These are phyloP conservation scores for Sceloporus undulatus DNA, from an alignment of 2,113 vertebrate genomes.

Conservation along the genomic window DNA sequence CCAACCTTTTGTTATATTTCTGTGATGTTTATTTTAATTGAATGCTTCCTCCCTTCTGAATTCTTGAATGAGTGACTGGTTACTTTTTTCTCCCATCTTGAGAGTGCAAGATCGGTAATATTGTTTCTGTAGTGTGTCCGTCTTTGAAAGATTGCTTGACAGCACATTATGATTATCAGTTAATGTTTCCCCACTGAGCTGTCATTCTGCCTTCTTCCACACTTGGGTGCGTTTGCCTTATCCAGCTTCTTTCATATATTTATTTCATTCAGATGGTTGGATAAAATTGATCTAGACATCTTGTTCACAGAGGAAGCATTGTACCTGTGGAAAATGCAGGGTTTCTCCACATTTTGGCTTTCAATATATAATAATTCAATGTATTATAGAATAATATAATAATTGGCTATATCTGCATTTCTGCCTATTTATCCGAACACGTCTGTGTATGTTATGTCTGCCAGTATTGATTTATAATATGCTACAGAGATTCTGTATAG, in stretches of 20 bases:
- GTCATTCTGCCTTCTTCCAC: constrained; percentile 18
- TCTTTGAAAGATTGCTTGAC: constrained; percentile 9
- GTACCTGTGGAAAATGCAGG: background rate
- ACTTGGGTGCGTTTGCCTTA: constrained; percentile 7
- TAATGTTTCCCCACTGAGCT: constrained; percentile 17
- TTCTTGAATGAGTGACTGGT: background rate
- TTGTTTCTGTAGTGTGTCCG: background rate
- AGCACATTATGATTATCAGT: background rate
- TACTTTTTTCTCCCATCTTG: background rate
- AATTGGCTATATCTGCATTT: background rate
- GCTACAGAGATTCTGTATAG: background rate
- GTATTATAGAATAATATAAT: background rate
- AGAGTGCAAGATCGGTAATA: background rate
- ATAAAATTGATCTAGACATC: constrained; percentile 9
- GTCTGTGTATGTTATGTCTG: background rate
- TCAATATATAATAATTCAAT: background rate
- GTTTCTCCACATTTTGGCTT: background rate
- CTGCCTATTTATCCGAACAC: too few relatives aligned
- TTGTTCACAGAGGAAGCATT: background rate
- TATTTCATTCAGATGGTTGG: background rate
- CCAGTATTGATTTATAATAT: background rate
- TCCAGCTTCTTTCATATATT: background rate
- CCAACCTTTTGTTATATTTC: background rate
- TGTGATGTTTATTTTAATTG: background rate
- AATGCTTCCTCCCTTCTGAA: background rate